These are phyloP conservation scores for Geophilus truncorum DNA, from an alignment of 2,888 invertebrate genomes.

Conservation along the genomic window DNA sequence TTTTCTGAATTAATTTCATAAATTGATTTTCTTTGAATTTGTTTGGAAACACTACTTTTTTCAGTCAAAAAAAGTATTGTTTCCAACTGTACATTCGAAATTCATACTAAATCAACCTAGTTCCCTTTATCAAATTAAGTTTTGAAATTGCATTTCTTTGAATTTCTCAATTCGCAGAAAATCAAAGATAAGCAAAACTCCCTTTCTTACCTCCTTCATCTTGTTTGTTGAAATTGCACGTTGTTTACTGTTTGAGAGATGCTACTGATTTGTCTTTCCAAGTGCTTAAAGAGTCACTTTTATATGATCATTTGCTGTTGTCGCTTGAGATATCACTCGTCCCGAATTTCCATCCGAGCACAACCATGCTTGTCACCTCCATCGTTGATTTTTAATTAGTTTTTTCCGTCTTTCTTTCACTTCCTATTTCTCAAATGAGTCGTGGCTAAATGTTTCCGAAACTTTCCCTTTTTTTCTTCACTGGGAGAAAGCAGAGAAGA, in stretches of 20 bases:
- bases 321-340: neutral
- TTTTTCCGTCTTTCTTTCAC: neutral
- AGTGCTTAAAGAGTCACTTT: neutral
- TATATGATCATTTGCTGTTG: neutral
- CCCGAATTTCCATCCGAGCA: neutral
- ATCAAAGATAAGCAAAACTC: too few species aligned
- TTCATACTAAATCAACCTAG: too few species aligned
- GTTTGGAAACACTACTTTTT: too few species aligned
- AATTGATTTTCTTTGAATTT: too few species aligned
- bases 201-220: neutral
- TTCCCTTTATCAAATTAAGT: too few species aligned
- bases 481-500: too few species aligned
- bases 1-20: too few species aligned
- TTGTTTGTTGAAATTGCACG: neutral
- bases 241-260: neutral
- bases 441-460: neutral
- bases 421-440: neutral
- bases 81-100: too few species aligned
- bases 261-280: neutral
- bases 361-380: slow-evolving; percentile 7
- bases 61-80: too few species aligned
- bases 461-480: neutral
- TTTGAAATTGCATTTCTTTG: too few species aligned
- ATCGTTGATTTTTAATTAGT: slow-evolving; percentile 8
- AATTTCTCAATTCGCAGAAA: too few species aligned